phyloP scores from a whole-genome alignment of 1,140 invertebrate genomes.

The Atta colombica region DNA sequence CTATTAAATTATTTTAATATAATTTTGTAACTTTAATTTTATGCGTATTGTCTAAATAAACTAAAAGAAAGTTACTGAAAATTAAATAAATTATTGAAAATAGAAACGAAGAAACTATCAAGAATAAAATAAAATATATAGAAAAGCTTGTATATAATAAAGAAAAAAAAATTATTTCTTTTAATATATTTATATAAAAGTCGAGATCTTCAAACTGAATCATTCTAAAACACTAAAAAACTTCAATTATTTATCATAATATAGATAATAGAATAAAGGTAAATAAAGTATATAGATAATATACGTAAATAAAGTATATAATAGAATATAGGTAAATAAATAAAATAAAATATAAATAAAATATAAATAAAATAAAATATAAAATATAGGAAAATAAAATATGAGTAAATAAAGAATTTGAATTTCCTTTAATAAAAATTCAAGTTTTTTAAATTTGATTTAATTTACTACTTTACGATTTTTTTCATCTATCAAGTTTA shows the following conservation, averaged over 20 bases:
- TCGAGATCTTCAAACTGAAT: not conserved
- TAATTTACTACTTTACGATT: not conserved
- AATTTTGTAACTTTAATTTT: slow-evolving; percentile 4
- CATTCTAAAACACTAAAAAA: not conserved
- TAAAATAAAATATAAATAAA: no score
- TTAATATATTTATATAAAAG: not conserved
- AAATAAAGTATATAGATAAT: no score
- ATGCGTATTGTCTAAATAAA: not conserved
- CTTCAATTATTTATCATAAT: not conserved
- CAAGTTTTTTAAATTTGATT: not conserved
- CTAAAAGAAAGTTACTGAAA: not conserved
- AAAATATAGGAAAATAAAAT: no score
- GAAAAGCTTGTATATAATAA: no score
- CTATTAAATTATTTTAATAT: not conserved
- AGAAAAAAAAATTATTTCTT: not conserved
- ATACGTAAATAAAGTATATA: no score
- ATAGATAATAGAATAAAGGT: no score
- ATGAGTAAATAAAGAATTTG: not conserved
- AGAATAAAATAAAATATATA: not conserved
- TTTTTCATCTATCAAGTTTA: not conserved
- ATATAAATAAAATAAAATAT: no score
- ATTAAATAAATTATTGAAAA: not conserved
- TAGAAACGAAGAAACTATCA: not conserved
- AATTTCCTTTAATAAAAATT: not conserved
- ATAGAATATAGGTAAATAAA: no score